Conservation (phyloP, 2,888 invertebrate species). For the Leptopilina syphax region DNA sequence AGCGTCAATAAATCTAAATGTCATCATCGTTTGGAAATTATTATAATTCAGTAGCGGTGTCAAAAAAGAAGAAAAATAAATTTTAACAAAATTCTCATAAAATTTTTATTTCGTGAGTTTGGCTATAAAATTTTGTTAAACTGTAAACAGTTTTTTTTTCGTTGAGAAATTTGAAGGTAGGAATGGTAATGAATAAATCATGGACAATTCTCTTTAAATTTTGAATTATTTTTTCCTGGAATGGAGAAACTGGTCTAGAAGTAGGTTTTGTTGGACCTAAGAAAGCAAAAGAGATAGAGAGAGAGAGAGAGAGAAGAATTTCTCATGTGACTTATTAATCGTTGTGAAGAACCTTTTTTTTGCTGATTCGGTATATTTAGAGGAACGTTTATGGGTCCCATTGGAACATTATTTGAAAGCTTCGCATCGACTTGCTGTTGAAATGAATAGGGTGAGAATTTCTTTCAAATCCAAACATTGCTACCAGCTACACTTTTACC, state of each 20-base stretch:
- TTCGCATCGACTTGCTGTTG: slow-evolving; percentile 17
- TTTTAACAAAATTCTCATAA: not conserved
- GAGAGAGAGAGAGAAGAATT: not conserved
- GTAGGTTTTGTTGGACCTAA: not conserved
- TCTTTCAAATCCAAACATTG: slow-evolving; percentile 19
- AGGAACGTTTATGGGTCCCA: slow-evolving; percentile 34
- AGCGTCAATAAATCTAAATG: not conserved
- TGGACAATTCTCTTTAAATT: not conserved
- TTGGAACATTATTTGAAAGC: slow-evolving; percentile 30
- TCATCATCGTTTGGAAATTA: not conserved
- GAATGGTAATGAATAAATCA: slow-evolving; percentile 9
- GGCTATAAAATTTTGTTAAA: not conserved
- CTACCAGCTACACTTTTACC: slow-evolving; percentile 26
- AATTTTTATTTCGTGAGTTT: not conserved
- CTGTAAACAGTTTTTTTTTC: not conserved
- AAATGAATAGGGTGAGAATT: slow-evolving; percentile 36
- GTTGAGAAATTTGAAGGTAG: not conserved
- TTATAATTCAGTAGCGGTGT: not conserved
- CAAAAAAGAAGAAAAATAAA: not conserved
- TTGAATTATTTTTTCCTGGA: slow-evolving; percentile 10
- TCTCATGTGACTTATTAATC: slow-evolving; percentile 31
- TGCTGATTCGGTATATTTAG: slow-evolving; percentile 27
- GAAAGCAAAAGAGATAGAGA: too few species aligned
- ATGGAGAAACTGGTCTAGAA: slow-evolving; percentile 6
- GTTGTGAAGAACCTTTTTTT: slow-evolving; percentile 31